Percentiles rank a stretch among this genome's conserved stretches.
These are phyloP conservation scores for Rhagonycha lutea DNA, from an alignment of 2,888 invertebrate species.

Conservation along the genomic window DNA sequence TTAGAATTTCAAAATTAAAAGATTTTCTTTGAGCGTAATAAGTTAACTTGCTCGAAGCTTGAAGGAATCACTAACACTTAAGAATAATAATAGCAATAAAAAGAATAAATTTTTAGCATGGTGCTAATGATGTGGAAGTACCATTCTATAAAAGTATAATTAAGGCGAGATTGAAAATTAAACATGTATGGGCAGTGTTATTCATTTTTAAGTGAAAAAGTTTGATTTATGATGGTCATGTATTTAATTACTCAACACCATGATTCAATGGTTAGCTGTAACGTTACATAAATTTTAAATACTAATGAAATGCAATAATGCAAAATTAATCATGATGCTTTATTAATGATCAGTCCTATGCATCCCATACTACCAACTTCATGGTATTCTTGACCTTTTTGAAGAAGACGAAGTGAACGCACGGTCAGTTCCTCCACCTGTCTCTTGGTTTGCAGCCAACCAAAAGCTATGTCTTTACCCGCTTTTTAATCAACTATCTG, in stretches of 20 bases:
- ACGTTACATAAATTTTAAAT: neutral
- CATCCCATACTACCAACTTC: constrained; percentile 17
- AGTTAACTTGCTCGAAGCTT: neutral
- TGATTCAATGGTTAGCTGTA: neutral
- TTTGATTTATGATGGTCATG: neutral
- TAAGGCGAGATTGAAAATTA: neutral
- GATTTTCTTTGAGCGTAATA: neutral
- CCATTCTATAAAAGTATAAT: neutral
- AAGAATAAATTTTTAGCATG: neutral
- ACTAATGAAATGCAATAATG: neutral
- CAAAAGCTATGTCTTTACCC: constrained; percentile 52
- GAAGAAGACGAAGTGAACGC: constrained; percentile 31
- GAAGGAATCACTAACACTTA: neutral
- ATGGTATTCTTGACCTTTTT: constrained; percentile 30
- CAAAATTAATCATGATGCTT: neutral
- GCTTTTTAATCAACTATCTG: constrained; percentile 56
- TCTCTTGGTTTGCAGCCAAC: constrained; percentile 26
- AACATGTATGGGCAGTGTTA: neutral
- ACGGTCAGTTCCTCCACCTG: constrained; percentile 33
- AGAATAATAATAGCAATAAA: neutral
- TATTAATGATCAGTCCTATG: constrained; percentile 8
- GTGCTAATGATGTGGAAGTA: neutral
- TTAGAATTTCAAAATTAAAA: neutral
- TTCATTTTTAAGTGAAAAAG: neutral
- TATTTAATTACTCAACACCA: neutral